Evolutionary conservation across 92 coral and sea anemone genomes (phyloP).

Genomic region (Epizoanthus scotinus): DNA sequence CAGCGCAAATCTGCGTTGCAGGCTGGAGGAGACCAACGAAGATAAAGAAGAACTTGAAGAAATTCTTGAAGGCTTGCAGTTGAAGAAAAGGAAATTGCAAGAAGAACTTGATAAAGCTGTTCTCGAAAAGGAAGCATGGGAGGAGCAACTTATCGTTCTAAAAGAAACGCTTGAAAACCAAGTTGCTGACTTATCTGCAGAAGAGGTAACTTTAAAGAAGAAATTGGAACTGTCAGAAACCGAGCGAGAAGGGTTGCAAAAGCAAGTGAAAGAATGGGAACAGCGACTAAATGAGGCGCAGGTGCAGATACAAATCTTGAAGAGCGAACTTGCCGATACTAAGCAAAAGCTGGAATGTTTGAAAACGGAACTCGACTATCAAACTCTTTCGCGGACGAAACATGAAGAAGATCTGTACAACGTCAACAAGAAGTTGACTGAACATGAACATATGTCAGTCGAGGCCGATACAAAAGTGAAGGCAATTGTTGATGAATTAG

Average conservation of each 20-base stretch:
- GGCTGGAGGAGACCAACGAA: constrained; percentile 62
- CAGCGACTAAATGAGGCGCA: constrained; percentile 38
- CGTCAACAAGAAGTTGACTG: constrained; percentile 39
- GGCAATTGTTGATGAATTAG: constrained; percentile 43
- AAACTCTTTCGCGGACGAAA: constrained; percentile 4
- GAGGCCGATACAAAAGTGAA: constrained; percentile 13
- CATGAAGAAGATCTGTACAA: constrained; percentile 13
- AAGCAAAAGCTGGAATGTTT: constrained; percentile 31
- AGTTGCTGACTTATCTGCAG: constrained; percentile 30
- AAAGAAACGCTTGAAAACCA: constrained; percentile 55
- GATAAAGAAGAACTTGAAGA: constrained; percentile 88
- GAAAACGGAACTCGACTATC: constrained; percentile 42
- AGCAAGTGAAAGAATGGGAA: constrained; percentile 43
- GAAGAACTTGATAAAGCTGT: constrained; percentile 64
- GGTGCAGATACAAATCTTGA: constrained; percentile 22
- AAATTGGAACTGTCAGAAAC: constrained; percentile 37
- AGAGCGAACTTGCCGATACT: constrained; percentile 41
- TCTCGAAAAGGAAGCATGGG: constrained; percentile 75
- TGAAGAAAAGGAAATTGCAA: constrained; percentile 74
- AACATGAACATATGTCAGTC: constrained; percentile 29
- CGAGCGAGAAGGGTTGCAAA: constrained; percentile 28
- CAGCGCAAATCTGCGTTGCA: constrained; percentile 47
- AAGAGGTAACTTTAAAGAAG: constrained; percentile 20
- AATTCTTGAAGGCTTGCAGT: constrained; percentile 68
- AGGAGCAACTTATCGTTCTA: constrained; percentile 63